phyloP scores from a whole-genome alignment of 2,113 vertebrate species.

The Zosterops borbonicus region DNA sequence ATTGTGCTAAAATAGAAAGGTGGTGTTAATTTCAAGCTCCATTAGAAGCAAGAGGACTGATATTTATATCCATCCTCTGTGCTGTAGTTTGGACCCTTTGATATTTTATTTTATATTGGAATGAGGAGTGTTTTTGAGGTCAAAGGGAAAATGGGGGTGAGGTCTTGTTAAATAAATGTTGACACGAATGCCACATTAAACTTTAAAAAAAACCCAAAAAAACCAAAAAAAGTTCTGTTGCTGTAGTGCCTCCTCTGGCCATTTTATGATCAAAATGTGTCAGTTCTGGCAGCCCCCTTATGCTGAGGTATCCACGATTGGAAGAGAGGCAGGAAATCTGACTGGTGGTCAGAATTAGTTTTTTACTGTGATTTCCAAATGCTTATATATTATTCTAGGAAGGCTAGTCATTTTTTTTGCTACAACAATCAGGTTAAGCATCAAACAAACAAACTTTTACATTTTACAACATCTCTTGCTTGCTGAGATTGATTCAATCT shows the following conservation, averaged over 20 bases:
- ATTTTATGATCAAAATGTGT: neutral
- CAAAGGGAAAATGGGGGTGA: neutral
- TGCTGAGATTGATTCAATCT: neutral
- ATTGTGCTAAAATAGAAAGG: neutral
- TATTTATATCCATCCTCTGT: neutral
- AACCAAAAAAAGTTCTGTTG: neutral
- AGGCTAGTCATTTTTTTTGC: neutral
- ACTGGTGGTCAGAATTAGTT: neutral
- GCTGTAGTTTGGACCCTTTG: neutral
- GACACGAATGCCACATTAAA: neutral
- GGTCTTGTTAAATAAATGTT: neutral
- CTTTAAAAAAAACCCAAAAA: neutral
- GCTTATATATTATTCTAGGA: neutral
- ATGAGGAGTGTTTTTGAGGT: neutral
- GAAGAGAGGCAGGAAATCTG: neutral
- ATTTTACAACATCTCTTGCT: neutral
- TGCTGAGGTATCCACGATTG: neutral
- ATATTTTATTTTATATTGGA: neutral
- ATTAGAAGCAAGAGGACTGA: conserved; percentile 19
- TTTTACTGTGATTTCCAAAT: neutral
- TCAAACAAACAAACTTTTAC: neutral
- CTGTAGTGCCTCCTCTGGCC: neutral
- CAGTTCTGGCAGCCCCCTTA: neutral
- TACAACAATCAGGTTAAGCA: neutral
- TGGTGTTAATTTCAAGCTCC: conserved; percentile 28